These are phyloP conservation scores for Cosmorhoe ocellata DNA, from an alignment of 2,888 invertebrate genomes.

Conservation along the genomic window DNA sequence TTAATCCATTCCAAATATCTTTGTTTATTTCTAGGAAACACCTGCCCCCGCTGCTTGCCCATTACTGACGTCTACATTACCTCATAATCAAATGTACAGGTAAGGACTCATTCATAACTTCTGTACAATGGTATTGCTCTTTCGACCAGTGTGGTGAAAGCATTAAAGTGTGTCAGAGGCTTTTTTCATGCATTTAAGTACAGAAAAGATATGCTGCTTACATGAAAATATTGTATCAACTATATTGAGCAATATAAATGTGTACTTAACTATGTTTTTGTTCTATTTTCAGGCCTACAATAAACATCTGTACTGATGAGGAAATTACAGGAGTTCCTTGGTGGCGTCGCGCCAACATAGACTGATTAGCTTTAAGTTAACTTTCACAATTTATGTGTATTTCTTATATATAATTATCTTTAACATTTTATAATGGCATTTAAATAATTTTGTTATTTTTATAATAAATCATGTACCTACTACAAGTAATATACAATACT, in stretches of 20 bases:
- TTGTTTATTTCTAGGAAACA: slow-evolving; percentile 53
- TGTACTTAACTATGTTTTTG: slow-evolving; percentile 2
- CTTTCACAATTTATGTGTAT: slow-evolving; percentile 27
- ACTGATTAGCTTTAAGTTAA: slow-evolving; percentile 71
- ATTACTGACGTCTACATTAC: slow-evolving; percentile 64
- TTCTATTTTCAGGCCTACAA: slow-evolving; percentile 55
- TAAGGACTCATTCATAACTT: slow-evolving; percentile 25
- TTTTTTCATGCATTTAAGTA: no score
- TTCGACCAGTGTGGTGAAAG: no score
- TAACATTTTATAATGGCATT: slow-evolving; percentile 33
- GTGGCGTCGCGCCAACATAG: slow-evolving; percentile 75
- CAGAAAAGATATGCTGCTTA: no score
- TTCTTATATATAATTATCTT: slow-evolving; percentile 34
- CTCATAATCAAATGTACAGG: slow-evolving; percentile 76
- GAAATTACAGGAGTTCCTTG: slow-evolving; percentile 76
- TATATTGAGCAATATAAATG: no score
- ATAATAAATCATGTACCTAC: slow-evolving; percentile 39
- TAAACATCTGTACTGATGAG: slow-evolving; percentile 60
- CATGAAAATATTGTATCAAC: no score
- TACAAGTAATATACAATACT: no score
- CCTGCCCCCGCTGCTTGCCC: slow-evolving; percentile 66
- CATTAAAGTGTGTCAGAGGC: no score
- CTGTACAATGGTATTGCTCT: no score
- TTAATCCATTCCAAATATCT: no score
- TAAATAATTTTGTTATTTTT: slow-evolving; percentile 46